phyloP scores from a whole-genome alignment of 1,140 invertebrate species.

The Conus ventricosus region DNA sequence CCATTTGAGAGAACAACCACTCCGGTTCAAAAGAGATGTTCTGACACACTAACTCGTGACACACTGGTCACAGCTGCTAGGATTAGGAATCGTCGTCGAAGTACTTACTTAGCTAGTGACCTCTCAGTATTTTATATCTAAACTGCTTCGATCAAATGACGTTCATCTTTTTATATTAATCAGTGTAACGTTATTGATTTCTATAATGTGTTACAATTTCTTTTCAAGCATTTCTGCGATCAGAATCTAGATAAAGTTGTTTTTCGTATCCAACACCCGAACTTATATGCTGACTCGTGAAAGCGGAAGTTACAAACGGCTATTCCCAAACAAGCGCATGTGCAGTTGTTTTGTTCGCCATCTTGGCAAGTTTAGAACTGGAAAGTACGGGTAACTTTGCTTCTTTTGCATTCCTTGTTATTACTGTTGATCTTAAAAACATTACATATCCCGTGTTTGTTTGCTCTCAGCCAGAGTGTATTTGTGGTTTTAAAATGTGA shows the following conservation, averaged over 20 bases:
- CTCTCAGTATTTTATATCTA: constrained; percentile 13
- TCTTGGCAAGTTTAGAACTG: constrained; percentile 51
- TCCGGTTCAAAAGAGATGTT: background rate
- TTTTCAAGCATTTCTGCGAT: background rate
- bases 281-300: background rate
- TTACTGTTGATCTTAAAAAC: background rate
- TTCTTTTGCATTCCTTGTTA: constrained; percentile 20
- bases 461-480: background rate
- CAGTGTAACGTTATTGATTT: background rate
- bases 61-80: background rate
- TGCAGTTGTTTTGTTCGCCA: constrained; percentile 55
- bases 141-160: background rate
- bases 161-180: background rate
- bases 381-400: constrained; percentile 38
- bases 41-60: background rate
- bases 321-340: constrained; percentile 54
- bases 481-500: background rate
- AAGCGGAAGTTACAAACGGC: constrained; percentile 41
- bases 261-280: background rate
- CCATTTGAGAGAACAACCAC: background rate
- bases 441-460: background rate
- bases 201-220: background rate
- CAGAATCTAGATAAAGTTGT: background rate
- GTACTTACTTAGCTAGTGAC: background rate
- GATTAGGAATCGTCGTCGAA: background rate